A percentile compares a stretch with the other conserved stretches of the same genome.
Conservation (phyloP, 2,113 vertebrate genomes). For the Cariama cristata region DNA sequence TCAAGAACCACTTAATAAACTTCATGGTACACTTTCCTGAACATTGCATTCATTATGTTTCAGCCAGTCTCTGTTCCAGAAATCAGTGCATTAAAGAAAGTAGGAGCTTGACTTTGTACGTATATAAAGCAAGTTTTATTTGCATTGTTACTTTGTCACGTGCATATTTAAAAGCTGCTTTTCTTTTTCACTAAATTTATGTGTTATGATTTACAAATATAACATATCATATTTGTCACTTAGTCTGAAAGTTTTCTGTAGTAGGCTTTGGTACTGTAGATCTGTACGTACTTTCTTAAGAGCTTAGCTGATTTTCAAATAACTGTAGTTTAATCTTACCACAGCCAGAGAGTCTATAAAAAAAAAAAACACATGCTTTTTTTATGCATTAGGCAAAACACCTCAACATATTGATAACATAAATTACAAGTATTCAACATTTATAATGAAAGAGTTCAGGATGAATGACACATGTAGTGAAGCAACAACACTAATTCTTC, state of each 20-base stretch:
- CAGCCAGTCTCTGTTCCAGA: neutral
- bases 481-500: constrained; percentile 2
- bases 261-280: neutral
- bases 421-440: constrained; percentile 25
- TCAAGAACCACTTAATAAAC: neutral
- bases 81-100: neutral
- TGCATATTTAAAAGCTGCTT: neutral
- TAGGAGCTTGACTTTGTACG: neutral
- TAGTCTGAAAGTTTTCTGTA: neutral
- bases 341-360: neutral
- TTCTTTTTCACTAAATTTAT: neutral
- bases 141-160: neutral
- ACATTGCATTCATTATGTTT: neutral
- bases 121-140: neutral
- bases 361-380: neutral
- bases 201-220: neutral
- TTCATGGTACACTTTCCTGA: neutral
- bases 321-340: neutral
- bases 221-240: neutral
- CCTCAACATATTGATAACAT: neutral
- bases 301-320: neutral
- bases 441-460: neutral
- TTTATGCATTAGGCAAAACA: neutral
- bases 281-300: neutral
- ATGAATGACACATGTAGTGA: neutral